Conservation (phyloP, 2,888 invertebrate species). For the Hetaerina titia region DNA sequence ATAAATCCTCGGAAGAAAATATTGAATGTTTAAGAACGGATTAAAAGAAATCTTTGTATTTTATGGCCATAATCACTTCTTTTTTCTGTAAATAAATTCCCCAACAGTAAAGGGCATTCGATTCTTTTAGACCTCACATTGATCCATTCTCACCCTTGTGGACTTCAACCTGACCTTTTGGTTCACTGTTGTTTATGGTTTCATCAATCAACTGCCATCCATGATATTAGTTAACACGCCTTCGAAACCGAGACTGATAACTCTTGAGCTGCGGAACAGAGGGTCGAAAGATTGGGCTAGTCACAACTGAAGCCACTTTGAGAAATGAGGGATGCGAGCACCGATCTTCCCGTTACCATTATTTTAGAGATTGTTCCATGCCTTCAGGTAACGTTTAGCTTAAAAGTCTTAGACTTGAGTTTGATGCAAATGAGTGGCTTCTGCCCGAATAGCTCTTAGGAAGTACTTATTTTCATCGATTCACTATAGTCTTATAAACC, state of each 20-base stretch:
- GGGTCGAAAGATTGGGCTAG: neutral
- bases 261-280: neutral
- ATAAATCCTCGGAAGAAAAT: no score
- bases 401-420: neutral
- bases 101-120: no score
- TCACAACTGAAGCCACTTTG: neutral
- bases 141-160: neutral
- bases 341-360: neutral
- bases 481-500: neutral
- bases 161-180: neutral
- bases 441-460: neutral
- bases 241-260: neutral
- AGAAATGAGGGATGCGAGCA: neutral
- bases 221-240: neutral
- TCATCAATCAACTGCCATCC: neutral
- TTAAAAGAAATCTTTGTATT: no score
- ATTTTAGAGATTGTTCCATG: neutral
- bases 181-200: neutral
- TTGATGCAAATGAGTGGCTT: slow-evolving; percentile 36
- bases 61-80: no score
- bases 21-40: no score
- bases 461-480: slow-evolving; percentile 11
- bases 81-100: no score
- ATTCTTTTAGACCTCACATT: neutral
- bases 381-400: neutral